Evolutionary conservation across 2,797 vertebrate genomes (phyloP).

Genomic region (Myotis planiceps): DNA sequence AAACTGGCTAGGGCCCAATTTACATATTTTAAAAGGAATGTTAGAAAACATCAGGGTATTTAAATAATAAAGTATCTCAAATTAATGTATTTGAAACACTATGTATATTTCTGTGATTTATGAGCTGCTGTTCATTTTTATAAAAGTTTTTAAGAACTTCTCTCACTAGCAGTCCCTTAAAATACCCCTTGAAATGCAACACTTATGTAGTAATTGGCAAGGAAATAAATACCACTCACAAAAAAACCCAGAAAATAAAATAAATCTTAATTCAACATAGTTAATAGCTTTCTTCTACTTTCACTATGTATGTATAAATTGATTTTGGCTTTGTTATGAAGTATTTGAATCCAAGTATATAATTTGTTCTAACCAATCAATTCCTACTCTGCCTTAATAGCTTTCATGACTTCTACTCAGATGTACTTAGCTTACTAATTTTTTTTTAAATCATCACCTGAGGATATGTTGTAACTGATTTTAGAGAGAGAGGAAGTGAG

Average conservation of each 20-base stretch:
- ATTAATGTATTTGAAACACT: neutral
- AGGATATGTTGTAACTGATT: neutral
- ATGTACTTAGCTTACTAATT: neutral
- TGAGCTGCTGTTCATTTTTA: neutral
- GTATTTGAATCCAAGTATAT: neutral
- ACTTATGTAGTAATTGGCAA: neutral
- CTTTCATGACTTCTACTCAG: neutral
- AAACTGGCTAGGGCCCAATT: neutral
- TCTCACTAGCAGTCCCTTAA: neutral
- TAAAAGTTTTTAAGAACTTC: neutral
- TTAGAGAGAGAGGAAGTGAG: neutral
- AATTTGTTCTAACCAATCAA: neutral
- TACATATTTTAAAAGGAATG: neutral
- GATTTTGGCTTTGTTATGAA: neutral
- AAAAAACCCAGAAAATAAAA: conserved; percentile 37
- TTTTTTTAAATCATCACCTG: neutral
- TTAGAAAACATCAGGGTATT: neutral
- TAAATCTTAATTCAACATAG: conserved; percentile 6
- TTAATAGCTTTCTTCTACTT: conserved; percentile 12
- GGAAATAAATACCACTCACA: conserved; percentile 11
- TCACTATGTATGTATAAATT: neutral
- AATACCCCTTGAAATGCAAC: neutral
- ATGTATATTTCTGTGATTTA: neutral
- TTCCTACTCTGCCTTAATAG: neutral
- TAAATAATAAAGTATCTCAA: neutral